Evolutionary conservation across 2,888 invertebrate species (phyloP).

Genomic region (Scelioninae gen. 2): DNA sequence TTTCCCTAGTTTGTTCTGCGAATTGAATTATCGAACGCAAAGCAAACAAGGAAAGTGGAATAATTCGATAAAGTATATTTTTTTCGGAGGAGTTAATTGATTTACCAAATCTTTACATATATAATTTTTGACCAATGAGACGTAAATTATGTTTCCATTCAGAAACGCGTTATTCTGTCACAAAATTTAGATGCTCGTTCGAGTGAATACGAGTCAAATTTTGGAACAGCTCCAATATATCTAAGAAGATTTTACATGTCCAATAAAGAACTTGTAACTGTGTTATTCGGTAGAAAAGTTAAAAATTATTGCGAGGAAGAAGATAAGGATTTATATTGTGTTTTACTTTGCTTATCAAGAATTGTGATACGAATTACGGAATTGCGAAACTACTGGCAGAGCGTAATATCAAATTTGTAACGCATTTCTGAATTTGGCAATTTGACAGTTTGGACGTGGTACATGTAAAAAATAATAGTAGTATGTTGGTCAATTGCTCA

Average conservation of each 20-base stretch:
- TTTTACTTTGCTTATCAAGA: constrained; percentile 33
- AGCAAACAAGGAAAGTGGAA: too few relatives aligned
- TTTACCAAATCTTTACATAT: constrained; percentile 6
- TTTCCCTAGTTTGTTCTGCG: not conserved
- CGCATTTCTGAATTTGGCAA: not conserved
- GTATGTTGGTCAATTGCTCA: not conserved
- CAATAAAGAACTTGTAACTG: constrained; percentile 52
- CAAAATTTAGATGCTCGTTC: constrained; percentile 40
- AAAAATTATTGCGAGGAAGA: constrained; percentile 33
- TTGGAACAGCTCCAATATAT: constrained; percentile 50
- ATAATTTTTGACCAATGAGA: too few relatives aligned
- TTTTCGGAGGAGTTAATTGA: constrained; percentile 1
- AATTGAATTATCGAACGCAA: too few relatives aligned
- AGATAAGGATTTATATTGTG: constrained; percentile 41
- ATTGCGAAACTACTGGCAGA: constrained; percentile 6
- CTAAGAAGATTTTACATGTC: constrained; percentile 53
- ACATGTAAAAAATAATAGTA: not conserved
- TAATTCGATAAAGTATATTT: too few relatives aligned
- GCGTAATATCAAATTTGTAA: constrained; percentile 6
- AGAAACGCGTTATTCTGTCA: constrained; percentile 17
- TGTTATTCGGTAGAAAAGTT: constrained; percentile 25
- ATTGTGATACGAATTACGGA: constrained; percentile 18
- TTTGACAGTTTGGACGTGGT: not conserved
- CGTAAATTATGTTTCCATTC: constrained; percentile 23
- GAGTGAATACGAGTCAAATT: constrained; percentile 44